Base-by-base conservation (phyloP, 2,113 vertebrate genomes). In the Campylomormyrus tamandua region DNA sequence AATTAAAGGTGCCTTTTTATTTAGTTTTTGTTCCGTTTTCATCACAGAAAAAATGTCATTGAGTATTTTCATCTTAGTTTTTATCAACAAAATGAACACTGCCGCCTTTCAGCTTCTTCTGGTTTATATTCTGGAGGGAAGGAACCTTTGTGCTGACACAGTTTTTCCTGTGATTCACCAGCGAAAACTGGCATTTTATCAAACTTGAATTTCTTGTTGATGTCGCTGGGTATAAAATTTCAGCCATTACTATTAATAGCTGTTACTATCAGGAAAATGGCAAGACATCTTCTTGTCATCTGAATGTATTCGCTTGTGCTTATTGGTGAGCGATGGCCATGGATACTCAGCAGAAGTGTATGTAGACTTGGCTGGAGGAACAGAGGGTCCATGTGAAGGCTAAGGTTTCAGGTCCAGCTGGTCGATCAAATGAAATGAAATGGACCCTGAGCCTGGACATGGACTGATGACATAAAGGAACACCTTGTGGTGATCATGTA, bases 381-480 rank as follows among this genome's bases (percentile, higher is more conserved):
- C 74, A 80, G 35, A 42, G 74, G 74, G 74, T 77, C 31, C 13
- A 1, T 80, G 74, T 80, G 35, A 80, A 80, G 74, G 74, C 35
- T 80, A 80, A 42, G 35, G 74, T 80, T 80, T 80, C 74, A 80
- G 35, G 4, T 39, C 5, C 74, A 80, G 35, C 74, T 80, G 74
- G 74, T 19, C 35, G 35, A 31, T 19, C 15, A 39, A 5, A 80
- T 49, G n/a, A 89, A 89, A 70, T 84, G 83, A 58, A 89, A 84
- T 89, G 88, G 86, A 89, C 88, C 74, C n/a, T 42, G 70, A 88
- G 89, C 88, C 77, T 52, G 88, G 8, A 86, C 48, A n/a, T 49
- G 6, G 3, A 8, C 45, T 89, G 70, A 21, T 35, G 42, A 39
- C 27, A 31, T 50, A 48, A 88, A 49, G 11, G 49, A 52, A 80